Percentiles rank a stretch among this genome's conserved stretches.
These are phyloP conservation scores for Picus viridis DNA, from an alignment of 2,797 vertebrate species.

Conservation along the genomic window DNA sequence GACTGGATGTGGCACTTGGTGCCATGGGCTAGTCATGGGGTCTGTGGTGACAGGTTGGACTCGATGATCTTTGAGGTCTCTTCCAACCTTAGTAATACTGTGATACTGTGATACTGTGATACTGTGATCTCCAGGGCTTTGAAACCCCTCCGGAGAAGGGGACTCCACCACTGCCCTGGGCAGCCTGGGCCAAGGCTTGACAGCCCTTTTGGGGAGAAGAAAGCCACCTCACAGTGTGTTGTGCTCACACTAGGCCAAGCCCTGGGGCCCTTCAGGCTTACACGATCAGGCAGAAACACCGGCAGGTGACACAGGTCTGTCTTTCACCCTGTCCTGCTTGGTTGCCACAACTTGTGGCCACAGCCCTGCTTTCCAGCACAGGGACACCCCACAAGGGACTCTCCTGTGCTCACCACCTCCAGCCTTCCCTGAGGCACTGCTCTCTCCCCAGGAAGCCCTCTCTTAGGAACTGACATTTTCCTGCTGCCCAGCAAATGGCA, in stretches of 20 bases:
- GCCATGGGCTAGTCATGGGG: too few species aligned
- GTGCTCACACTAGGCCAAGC: not conserved
- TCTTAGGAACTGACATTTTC: not conserved
- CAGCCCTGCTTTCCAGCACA: not conserved
- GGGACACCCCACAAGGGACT: not conserved
- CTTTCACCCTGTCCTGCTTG: not conserved
- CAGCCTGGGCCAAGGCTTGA: too few species aligned
- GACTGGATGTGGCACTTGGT: too few species aligned
- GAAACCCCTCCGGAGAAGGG: too few species aligned
- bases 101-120: too few species aligned
- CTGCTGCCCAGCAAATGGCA: not conserved
- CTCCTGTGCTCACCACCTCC: not conserved
- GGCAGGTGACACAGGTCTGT: not conserved
- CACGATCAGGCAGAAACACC: not conserved
- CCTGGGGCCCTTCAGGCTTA: not conserved
- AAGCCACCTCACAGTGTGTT: not conserved
- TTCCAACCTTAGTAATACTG: too few species aligned
- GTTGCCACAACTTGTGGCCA: not conserved
- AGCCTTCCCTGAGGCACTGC: not conserved
- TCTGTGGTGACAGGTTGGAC: too few species aligned
- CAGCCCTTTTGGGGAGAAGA: not conserved
- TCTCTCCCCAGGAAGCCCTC: not conserved
- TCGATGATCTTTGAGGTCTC: too few species aligned
- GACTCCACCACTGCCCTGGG: too few species aligned
- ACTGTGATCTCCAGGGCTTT: too few species aligned